phyloP scores from a whole-genome alignment of 2,888 invertebrate species.

The Mesorhabditis spiculigera region DNA sequence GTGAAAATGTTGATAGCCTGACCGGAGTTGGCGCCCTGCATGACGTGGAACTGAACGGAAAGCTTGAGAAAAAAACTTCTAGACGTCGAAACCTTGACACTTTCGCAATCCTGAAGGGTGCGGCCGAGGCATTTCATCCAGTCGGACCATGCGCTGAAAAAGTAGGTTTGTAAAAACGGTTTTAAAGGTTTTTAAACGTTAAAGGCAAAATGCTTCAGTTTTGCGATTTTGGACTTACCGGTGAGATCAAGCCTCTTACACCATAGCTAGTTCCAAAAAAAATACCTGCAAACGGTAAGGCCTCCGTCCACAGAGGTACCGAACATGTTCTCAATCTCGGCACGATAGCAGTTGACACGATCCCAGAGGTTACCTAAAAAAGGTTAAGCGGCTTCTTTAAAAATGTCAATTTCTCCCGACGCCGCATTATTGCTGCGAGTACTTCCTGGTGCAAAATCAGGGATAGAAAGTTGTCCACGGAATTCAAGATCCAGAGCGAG shows the following conservation, averaged over 20 bases:
- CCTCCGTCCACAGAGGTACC: background rate
- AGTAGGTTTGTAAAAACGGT: no score
- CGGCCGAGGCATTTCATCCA: background rate
- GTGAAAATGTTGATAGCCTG: slow-evolving; percentile 2
- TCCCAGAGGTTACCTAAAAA: no score
- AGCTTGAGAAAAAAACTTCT: background rate
- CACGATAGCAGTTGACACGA: background rate
- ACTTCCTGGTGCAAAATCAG: no score
- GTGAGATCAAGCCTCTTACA: no score
- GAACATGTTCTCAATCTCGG: background rate
- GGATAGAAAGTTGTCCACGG: no score
- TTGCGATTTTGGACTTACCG: no score
- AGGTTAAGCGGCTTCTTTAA: no score
- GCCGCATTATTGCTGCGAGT: no score
- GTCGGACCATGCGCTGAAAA: background rate
- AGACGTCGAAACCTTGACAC: background rate
- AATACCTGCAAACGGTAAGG: background rate
- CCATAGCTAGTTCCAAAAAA: background rate
- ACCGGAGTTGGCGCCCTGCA: background rate
- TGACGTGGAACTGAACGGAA: slow-evolving; percentile 1
- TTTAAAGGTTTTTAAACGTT: background rate
- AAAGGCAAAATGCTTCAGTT: background rate
- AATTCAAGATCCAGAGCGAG: no score
- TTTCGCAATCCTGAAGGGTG: background rate
- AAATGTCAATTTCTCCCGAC: no score